These are phyloP conservation scores for Falcaria lacertinaria DNA, from an alignment of 2,888 invertebrate species.

Conservation along the genomic window DNA sequence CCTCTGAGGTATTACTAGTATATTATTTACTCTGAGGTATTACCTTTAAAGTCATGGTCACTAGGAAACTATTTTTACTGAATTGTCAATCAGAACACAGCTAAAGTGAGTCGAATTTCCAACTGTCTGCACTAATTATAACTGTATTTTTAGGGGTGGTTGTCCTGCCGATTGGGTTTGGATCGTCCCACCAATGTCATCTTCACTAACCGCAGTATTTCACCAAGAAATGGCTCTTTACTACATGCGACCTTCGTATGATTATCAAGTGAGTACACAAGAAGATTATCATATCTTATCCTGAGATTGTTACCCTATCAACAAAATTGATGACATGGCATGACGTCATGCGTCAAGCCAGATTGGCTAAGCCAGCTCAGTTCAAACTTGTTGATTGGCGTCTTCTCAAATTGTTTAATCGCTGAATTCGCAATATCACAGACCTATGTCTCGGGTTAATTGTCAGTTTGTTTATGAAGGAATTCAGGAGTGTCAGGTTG, in stretches of 20 bases:
- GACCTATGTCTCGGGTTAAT: not conserved
- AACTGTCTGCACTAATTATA: conserved; percentile 3
- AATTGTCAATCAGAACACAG: no score
- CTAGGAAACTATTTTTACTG: no score
- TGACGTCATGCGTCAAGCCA: not conserved
- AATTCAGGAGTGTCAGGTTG: conserved; percentile 5
- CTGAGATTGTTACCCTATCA: not conserved
- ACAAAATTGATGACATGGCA: not conserved
- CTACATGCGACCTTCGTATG: conserved; percentile 92
- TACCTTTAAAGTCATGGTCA: no score
- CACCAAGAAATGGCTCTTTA: conserved; percentile 95
- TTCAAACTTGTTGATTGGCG: not conserved
- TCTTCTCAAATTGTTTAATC: not conserved
- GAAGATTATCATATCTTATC: not conserved
- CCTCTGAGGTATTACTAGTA: no score
- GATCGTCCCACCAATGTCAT: conserved; percentile 88
- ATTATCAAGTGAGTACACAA: conserved; percentile 85
- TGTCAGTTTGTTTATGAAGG: conserved; percentile 4
- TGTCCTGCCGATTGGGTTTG: conserved; percentile 93
- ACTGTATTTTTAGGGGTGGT: conserved; percentile 78
- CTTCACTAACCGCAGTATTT: conserved; percentile 87
- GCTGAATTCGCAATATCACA: not conserved
- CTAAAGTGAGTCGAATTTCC: no score
- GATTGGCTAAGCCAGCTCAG: no score
- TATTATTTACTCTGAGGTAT: no score